Base-by-base conservation (phyloP, 2,888 invertebrate species). In the Nymphalis urticae region DNA sequence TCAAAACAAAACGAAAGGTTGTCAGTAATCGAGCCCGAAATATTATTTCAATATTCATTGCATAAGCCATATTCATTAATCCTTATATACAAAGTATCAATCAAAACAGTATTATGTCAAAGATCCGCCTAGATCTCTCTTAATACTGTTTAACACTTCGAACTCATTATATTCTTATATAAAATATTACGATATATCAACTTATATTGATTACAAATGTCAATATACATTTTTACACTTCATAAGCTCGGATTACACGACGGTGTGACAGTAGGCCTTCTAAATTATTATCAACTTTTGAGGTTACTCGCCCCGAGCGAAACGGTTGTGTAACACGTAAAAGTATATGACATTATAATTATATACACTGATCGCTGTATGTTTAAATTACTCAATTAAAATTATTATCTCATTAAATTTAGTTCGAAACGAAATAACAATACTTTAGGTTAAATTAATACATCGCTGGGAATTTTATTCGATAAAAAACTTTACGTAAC, bases 281-380 rank as follows among this genome's bases (percentile, higher is more conserved):
- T 50, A 62, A 62, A 50, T 62, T 62, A 62, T 62, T 32, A 32
- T 32, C 61, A 61, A 61, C 61, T 62, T 48, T 62, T 62, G 61
- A 62, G 61, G 61, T 50, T 62, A 62, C 36, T 58, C 58, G 58
- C 58, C 42, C 3, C 58, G 19, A 36, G 56, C 56, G 32, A 19
- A 42, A 19, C 58, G 58, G 9, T 58, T 58, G 42, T 19, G 58
- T 58, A 58, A 58, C 32, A 36, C 19, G 13, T 56, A 56, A 32
- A 36, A n/a, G 1, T 36, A 19, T n/a, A 58, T 10, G n/a, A 27
- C 27, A 42, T 42, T 58, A 58, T 32, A 53, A 53, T 21, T 53
- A 56, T 56, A 50, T 19, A 56, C n/a, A 58, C n/a, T 19, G 58
- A 58, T 58, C 58, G 19, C 19, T 7, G 56, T 36, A 56, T 56